Evolutionary conservation across 2,797 vertebrate species (phyloP).

Genomic region (Helarctos malayanus): DNA sequence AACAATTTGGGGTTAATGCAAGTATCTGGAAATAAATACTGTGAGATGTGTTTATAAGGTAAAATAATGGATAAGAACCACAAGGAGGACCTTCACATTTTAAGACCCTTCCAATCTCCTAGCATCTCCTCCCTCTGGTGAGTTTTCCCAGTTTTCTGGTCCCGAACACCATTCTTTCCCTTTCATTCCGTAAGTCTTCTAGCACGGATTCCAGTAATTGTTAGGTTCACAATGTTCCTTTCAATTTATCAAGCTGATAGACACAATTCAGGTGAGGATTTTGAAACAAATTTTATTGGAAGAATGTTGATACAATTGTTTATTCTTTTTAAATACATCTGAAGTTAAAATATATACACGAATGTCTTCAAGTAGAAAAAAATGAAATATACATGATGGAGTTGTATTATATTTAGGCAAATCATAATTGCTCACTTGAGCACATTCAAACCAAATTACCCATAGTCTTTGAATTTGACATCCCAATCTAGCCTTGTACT

Average conservation of each 20-base stretch:
- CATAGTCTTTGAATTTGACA: slow-evolving; percentile 57
- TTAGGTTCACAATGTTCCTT: neutral
- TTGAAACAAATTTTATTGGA: slow-evolving; percentile 88
- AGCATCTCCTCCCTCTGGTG: too few relatives aligned
- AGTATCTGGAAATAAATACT: neutral
- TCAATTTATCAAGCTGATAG: neutral
- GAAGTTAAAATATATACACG: slow-evolving; percentile 82
- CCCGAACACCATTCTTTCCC: neutral
- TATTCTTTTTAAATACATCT: slow-evolving; percentile 84
- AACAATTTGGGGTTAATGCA: neutral
- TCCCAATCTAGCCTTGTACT: slow-evolving; percentile 23
- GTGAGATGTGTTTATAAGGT: neutral
- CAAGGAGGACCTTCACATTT: neutral
- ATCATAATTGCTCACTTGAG: slow-evolving; percentile 73
- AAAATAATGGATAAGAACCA: neutral
- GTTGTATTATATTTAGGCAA: slow-evolving; percentile 86
- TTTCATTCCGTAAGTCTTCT: neutral
- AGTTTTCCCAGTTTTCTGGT: neutral
- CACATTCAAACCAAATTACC: slow-evolving; percentile 79
- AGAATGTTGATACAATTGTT: slow-evolving; percentile 84
- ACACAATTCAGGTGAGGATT: slow-evolving; percentile 62
- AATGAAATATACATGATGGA: slow-evolving; percentile 77
- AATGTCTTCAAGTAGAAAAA: slow-evolving; percentile 87
- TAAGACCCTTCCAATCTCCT: neutral
- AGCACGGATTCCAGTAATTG: neutral